Evolutionary conservation across 2,797 vertebrate species (phyloP).

Genomic region (Yasuhikotakia modesta): DNA sequence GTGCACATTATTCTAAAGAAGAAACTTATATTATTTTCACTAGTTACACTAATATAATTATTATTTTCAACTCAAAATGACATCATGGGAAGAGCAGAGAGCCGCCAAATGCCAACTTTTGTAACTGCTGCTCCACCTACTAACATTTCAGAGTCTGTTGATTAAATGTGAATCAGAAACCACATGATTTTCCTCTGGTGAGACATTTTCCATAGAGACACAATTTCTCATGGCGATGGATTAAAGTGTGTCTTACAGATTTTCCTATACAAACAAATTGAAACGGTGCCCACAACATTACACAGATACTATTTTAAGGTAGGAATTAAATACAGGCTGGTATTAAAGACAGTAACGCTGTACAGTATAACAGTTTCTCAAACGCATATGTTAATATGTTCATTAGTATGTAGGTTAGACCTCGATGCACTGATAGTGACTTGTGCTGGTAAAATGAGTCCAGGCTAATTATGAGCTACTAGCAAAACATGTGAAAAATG

Average conservation of each 20-base stretch:
- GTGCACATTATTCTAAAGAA: too few species aligned
- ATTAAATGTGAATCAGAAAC: conserved; percentile 14
- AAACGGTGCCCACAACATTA: not conserved
- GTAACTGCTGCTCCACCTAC: not conserved
- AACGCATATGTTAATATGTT: conserved; percentile 18
- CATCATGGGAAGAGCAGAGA: too few species aligned
- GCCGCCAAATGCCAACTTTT: not conserved
- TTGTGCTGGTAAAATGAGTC: too few species aligned
- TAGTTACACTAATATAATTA: too few species aligned
- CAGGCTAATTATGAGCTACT: too few species aligned
- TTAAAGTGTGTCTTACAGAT: not conserved
- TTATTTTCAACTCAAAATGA: too few species aligned
- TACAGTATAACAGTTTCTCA: conserved; percentile 30
- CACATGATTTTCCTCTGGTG: conserved; percentile 13
- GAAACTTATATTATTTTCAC: too few species aligned
- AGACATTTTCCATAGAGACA: conserved; percentile 21
- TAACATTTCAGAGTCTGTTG: not conserved
- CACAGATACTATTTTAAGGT: not conserved
- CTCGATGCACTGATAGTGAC: conserved; percentile 20
- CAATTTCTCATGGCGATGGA: not conserved
- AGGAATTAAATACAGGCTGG: conserved; percentile 1
- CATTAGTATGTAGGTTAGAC: conserved; percentile 36
- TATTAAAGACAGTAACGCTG: not conserved
- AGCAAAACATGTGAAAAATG: too few species aligned
- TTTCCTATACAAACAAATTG: not conserved